Evolutionary conservation across 2,888 invertebrate species (phyloP).

Genomic region (Chymomyza fuscimana): DNA sequence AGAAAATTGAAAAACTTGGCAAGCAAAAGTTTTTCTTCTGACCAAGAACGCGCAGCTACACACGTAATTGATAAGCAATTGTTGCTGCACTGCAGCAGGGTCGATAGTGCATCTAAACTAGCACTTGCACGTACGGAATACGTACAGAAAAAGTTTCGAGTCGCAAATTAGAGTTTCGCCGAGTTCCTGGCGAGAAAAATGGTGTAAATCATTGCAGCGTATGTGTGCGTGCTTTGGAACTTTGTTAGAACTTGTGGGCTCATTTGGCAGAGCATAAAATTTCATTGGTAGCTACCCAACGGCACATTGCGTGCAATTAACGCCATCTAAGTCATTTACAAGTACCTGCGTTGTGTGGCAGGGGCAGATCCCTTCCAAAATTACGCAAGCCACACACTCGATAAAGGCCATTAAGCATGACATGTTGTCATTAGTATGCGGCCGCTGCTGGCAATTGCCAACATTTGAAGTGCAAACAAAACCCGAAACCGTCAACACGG

Average conservation of each 20-base stretch:
- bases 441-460: conserved; percentile 41
- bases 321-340: conserved; percentile 12
- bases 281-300: neutral
- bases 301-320: conserved; percentile 47
- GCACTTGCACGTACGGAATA: neutral
- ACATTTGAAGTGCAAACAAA: conserved; percentile 57
- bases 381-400: conserved; percentile 35
- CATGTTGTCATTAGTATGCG: conserved; percentile 53
- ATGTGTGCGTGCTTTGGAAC: neutral
- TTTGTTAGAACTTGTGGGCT: conserved; percentile 2
- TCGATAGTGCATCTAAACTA: neutral
- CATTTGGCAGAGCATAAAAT: neutral
- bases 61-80: conserved; percentile 7
- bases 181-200: neutral
- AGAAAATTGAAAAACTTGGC: conserved; percentile 64
- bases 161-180: neutral
- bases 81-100: conserved; percentile 1
- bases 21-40: conserved; percentile 46
- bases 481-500: conserved; percentile 29
- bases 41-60: neutral
- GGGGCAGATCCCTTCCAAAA: neutral
- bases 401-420: conserved; percentile 62
- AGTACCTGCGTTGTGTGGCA: neutral
- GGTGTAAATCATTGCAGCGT: neutral
- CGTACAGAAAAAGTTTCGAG: neutral